Base-by-base conservation (phyloP, 2,797 vertebrate species). In the Knipowitschia caucasica region DNA sequence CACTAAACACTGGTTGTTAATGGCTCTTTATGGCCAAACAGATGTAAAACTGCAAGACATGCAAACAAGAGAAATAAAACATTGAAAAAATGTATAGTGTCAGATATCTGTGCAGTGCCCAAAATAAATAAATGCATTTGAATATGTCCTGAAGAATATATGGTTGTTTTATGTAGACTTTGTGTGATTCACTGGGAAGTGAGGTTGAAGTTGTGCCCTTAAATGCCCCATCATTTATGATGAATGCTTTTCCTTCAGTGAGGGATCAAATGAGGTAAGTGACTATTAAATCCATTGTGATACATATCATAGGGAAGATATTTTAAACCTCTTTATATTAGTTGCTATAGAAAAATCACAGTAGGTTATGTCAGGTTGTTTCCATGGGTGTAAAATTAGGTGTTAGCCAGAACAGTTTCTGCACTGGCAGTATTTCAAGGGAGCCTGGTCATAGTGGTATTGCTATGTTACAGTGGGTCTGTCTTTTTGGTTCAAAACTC, bases 301-400 rank as follows among this genome's bases (percentile, higher is more conserved):
- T 49, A 23, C 30, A 21, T 21, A 49, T 10, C 30, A 33, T 33
- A 33, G 29, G 46, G 23, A 49, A 49, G 29, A 49, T 33, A 49
- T 33, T 49, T 33, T 49, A 47, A 47, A 47, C 33, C 34, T 38
- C 17, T 21, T 47, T 21, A 49, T 8, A 34, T 49, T n/a, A 49
- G 18, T 23, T 33, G 6, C 14, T 23, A 21, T 2, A 49, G 18
- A 33, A 23, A 49, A 49, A 49, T 34, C 46, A 18, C 10, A n/a
- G 18, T 33, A 15, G 18, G 18, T 49, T 30, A 49, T 49, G 46
- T 33, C 29, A 49, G 46, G 30, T 49, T 20, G 20, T 49, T 49
- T 12, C n/a, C 29, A 33, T 33, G 7, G 14, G 20, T 33, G 46
- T 49, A 33, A 49, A 49, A 49, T 49, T 33, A 49, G 46, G 46